phyloP scores from a whole-genome alignment of 2,888 invertebrate genomes.

The Chalcosyrphus nemorum region DNA sequence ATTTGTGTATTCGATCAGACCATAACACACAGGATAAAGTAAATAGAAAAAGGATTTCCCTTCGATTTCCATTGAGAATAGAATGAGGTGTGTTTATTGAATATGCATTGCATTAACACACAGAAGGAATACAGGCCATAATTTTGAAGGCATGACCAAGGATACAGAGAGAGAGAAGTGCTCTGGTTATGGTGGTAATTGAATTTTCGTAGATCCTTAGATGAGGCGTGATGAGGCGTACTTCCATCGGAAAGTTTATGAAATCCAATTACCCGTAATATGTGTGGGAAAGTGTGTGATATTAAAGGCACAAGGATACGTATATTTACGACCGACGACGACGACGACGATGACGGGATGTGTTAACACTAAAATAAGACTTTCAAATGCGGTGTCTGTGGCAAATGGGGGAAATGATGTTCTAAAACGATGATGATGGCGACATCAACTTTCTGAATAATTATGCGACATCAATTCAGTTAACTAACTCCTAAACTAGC shows the following conservation, averaged over 20 bases:
- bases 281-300: neutral
- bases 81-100: slow-evolving; percentile 16
- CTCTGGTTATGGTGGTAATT: neutral
- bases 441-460: neutral
- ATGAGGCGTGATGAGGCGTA: neutral
- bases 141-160: neutral
- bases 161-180: no score
- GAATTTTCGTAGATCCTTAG: neutral
- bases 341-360: no score
- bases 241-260: slow-evolving; percentile 1
- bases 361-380: neutral
- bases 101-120: slow-evolving; percentile 12
- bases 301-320: no score
- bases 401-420: slow-evolving; percentile 4
- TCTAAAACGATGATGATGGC: neutral
- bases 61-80: neutral
- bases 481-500: neutral
- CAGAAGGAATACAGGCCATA: neutral
- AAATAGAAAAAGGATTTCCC: slow-evolving; percentile 19
- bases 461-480: neutral
- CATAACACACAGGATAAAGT: neutral
- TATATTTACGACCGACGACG: neutral
- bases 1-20: neutral
- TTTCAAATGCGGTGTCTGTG: neutral
- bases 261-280: neutral